Conservation (phyloP, 2,113 vertebrate genomes). For the Hemiprocne comata region DNA sequence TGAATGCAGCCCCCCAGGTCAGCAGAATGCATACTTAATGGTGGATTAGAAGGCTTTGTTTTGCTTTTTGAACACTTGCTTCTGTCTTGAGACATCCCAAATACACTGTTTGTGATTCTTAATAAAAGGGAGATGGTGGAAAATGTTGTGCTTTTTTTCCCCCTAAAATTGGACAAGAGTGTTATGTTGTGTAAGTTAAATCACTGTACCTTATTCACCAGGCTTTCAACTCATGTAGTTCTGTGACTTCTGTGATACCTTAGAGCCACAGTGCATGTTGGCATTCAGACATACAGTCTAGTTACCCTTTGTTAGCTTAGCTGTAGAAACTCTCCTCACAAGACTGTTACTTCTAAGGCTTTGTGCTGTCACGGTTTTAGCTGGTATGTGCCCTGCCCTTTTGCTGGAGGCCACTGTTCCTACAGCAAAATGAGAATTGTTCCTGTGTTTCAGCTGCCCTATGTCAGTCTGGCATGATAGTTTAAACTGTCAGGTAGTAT, state of each 20-base stretch:
- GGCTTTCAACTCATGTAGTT: accelerated
- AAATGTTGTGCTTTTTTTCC: not conserved
- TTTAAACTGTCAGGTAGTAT: not conserved
- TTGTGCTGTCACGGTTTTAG: not conserved
- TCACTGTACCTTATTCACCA: not conserved
- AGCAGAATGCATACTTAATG: not conserved
- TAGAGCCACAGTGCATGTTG: not conserved
- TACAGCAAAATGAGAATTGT: not conserved
- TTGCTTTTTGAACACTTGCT: not conserved
- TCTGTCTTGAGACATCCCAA: not conserved
- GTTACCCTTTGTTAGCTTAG: not conserved
- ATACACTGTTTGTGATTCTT: not conserved
- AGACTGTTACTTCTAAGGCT: not conserved
- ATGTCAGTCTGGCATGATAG: accelerated
- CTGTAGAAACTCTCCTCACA: not conserved
- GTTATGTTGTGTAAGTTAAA: not conserved
- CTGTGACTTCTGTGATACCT: not conserved
- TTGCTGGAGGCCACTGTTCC: not conserved
- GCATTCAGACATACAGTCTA: not conserved
- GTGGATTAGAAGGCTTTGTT: not conserved
- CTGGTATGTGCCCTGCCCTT: not conserved
- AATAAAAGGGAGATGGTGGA: not conserved
- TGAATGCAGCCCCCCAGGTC: not conserved
- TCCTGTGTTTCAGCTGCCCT: accelerated
- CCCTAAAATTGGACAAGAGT: not conserved